These are phyloP conservation scores for Ranitomeya variabilis DNA, from an alignment of 2,113 vertebrate species.

Conservation along the genomic window DNA sequence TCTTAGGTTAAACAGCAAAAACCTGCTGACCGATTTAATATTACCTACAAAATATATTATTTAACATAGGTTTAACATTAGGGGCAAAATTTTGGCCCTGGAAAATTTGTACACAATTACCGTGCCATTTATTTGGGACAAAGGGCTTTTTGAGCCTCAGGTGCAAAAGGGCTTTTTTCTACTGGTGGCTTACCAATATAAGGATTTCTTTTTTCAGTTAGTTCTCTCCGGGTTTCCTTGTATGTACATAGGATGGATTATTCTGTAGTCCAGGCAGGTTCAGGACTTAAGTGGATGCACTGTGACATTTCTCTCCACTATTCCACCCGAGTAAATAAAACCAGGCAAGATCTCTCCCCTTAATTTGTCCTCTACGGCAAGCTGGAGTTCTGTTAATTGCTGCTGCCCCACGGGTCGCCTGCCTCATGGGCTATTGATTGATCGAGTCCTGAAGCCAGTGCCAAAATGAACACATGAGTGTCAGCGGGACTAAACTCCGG, in stretches of 20 bases:
- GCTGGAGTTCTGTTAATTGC: conserved; percentile 65
- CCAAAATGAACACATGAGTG: conserved; percentile 56
- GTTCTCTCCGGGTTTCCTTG: not conserved
- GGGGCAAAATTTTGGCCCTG: not conserved
- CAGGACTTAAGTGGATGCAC: not conserved
- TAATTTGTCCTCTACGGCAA: conserved; percentile 48
- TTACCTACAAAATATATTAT: no score
- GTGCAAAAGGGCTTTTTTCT: not conserved
- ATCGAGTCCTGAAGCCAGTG: conserved; percentile 60
- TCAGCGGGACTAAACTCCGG: conserved; percentile 63
- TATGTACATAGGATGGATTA: not conserved
- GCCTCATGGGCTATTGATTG: conserved; percentile 59
- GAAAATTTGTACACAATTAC: not conserved
- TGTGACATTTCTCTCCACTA: not conserved
- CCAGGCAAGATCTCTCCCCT: not conserved
- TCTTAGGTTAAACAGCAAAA: no score
- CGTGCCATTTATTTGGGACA: not conserved
- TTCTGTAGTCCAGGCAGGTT: not conserved
- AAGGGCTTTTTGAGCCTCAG: not conserved
- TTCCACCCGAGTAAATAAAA: conserved; percentile 34
- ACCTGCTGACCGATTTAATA: no score
- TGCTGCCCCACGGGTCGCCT: conserved; percentile 54
- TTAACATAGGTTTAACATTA: no score
- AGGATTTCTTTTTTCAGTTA: not conserved
- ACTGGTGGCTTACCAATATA: not conserved